Base-by-base conservation (phyloP, 2,797 vertebrate species). In the Brachymystax lenok region DNA sequence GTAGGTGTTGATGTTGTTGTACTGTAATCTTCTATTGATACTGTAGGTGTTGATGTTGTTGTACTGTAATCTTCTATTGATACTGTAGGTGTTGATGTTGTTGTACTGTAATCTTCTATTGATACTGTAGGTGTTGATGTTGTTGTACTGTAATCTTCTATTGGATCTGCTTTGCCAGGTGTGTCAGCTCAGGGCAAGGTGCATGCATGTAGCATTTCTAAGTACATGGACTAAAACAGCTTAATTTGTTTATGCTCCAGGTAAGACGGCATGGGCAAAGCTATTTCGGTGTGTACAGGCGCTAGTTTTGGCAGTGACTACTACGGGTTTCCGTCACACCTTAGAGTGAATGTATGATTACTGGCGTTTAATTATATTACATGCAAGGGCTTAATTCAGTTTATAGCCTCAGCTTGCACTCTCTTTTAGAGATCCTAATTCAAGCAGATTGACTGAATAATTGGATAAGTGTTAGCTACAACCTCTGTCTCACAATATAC, bases 161-260 rank as follows among this genome's bases (percentile, higher is more conserved):
- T 28, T 70, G 56, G 5, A 61, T 52, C 24, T 40, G 51, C 7
- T 40, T 59, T 63, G 59, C 59, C 59, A 63, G 59, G 8, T 68
- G 3, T 24, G 24, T 27, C 30, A 13, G 19, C 19, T 21, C 71
- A 59, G 54, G 82, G 80, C 73, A 67, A 51, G 63, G 2, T 76
- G 67, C 24, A 74, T 75, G 73, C 61, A 19, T 28, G 73, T 70
- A 69, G 40, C 40, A 5, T 85, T 88, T 90, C 87, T 85, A 40
- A 64, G 85, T 86, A 90, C 50, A 70, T 30, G 83, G 85, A 90
- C 90, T 91, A 88, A 7, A 13, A 8, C 61, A 74, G 76, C 74
- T 59, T 67, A 79, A 71, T 71, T 61, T 71, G 76, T 76, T 59
- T 63, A 33, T 27, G 40, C 13, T 69, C 67, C 19, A 68, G 2